A percentile compares a stretch with the other conserved stretches of the same genome.
Conservation (phyloP, 2,888 invertebrate species). For the Platycnemis pennipes region DNA sequence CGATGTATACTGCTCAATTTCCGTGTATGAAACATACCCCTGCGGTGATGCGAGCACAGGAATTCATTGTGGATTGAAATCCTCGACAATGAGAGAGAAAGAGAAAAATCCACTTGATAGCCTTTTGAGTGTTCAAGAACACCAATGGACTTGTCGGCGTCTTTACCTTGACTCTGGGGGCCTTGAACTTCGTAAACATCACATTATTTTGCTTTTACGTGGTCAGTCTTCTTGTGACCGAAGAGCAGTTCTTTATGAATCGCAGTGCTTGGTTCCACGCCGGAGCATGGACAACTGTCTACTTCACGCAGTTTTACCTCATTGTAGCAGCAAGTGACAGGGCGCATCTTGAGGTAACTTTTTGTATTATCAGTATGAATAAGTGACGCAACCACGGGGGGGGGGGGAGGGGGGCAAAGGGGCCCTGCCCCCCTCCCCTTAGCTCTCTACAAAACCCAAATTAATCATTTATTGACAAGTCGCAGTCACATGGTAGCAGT, state of each 20-base stretch:
- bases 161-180: neutral
- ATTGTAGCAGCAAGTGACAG: neutral
- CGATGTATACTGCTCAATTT: neutral
- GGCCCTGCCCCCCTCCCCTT: no score
- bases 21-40: neutral
- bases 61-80: neutral
- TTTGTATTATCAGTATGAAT: no score
- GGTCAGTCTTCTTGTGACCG: neutral
- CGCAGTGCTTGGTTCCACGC: neutral
- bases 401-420: no score
- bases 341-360: neutral
- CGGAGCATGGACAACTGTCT: neutral
- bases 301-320: neutral
- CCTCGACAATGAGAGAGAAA: neutral
- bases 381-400: no score
- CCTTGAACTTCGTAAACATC: neutral
- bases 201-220: neutral
- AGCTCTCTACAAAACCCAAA: no score
- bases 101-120: neutral
- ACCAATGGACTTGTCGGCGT: neutral
- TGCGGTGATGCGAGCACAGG: neutral
- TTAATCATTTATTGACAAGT: no score
- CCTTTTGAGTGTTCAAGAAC: neutral
- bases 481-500: no score
- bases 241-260: neutral